Base-by-base conservation (phyloP, 2,113 vertebrate species). In the Callipepla squamata region DNA sequence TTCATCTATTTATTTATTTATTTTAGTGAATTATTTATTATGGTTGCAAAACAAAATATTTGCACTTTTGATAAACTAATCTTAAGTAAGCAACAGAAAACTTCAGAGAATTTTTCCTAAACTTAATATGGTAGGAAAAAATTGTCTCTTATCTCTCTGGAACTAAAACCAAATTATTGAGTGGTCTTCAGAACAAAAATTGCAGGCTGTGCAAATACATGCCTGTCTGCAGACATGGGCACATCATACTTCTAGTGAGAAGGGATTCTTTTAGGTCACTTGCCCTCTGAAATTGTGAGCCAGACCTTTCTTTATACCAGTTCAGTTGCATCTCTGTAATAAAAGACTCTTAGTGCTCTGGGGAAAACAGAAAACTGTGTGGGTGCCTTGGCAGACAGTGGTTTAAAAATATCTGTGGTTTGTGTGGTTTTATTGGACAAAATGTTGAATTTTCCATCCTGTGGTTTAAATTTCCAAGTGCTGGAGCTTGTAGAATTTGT, bases 371-470 rank as follows among this genome's bases (percentile, higher is more conserved):
- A 94, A 89, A 85, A 69, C 4, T 1, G 22, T 44, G 47, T 91
- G 79, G 55, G 34, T 94, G 72, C 67, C 34, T 68, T 83, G 75
- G 81, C 68, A 91, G 51, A 17, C 28, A 59, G 12, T 8, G 19
- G 0, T 80, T 95, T 80, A 86, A 94, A 88, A 80, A 92, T 92
- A 68, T 69, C 76, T 96, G 79, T 88, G 93, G 93, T 80, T 94
- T 83, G 8, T 88, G 82, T 94, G 76, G 89, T 58, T 91, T 88
- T 93, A 58, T 75, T 94, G 82, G 48, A 70, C 83, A 51, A 92
- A 94, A 65, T 34, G 67, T 26, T 68, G 85, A 23, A 70, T 92
- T 96, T 96, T 96, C 89, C 81, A 94, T 58, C 57, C 65, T 4
- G 3, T 92, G 65, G n/a, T 90, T 94, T 80, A 81, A 86, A 72